Evolutionary conservation across 2,113 vertebrate genomes (phyloP).

Genomic region (Pelvicachromis taeniatus): DNA sequence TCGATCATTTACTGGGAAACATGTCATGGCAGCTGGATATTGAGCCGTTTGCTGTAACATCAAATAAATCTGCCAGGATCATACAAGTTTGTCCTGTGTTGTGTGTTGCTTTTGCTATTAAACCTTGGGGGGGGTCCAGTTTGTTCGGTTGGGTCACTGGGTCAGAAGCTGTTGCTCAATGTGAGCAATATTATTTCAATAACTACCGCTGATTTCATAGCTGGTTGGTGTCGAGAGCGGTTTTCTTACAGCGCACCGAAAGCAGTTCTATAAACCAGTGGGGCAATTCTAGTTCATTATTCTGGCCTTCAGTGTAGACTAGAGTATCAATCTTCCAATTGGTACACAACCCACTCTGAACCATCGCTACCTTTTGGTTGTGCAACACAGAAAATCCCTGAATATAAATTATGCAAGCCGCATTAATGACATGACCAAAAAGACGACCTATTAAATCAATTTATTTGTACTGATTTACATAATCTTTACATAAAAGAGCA

Average conservation of each 20-base stretch:
- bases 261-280: background rate
- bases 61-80: constrained; percentile 69
- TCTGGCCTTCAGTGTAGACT: background rate
- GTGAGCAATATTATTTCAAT: background rate
- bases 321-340: background rate
- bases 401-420: background rate
- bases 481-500: constrained; percentile 66
- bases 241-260: background rate
- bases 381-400: fast-evolving
- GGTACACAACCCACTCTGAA: background rate
- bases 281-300: background rate
- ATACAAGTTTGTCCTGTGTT: background rate
- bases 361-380: background rate
- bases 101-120: background rate
- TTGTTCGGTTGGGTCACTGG: too few species aligned
- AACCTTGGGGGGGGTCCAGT: fast-evolving
- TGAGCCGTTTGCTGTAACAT: constrained; percentile 28
- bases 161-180: background rate
- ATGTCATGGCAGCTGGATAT: constrained; percentile 26
- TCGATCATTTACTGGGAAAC: background rate
- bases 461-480: constrained; percentile 65
- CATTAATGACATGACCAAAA: background rate
- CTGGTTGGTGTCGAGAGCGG: background rate
- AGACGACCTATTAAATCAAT: constrained; percentile 31
- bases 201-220: background rate